phyloP scores from a whole-genome alignment of 2,797 vertebrate genomes.

The Phataginus tricuspis region DNA sequence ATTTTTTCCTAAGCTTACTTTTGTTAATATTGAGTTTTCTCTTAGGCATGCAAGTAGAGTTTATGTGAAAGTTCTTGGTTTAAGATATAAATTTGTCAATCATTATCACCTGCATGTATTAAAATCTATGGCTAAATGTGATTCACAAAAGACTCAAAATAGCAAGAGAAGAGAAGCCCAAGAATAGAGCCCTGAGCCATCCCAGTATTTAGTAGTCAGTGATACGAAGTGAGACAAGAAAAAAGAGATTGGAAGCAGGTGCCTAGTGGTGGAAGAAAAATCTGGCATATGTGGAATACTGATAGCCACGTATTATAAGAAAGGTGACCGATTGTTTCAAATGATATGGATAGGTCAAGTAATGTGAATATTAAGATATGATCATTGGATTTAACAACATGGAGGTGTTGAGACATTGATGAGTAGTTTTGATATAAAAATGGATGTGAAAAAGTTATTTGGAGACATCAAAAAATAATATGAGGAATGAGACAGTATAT shows the following conservation, averaged over 20 bases:
- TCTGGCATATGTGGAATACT: neutral
- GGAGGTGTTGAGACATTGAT: neutral
- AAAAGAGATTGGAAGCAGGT: neutral
- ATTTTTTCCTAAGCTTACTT: neutral
- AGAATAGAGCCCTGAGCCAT: neutral
- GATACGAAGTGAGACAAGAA: neutral
- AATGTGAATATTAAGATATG: neutral
- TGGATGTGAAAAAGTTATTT: neutral
- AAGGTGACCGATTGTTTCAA: neutral
- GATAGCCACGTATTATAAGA: neutral
- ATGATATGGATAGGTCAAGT: neutral
- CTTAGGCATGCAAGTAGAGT: neutral
- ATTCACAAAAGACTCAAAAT: neutral
- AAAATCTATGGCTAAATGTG: neutral
- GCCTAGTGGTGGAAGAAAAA: neutral
- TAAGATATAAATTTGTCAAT: neutral
- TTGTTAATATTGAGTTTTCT: neutral
- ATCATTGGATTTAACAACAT: neutral
- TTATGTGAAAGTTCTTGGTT: neutral
- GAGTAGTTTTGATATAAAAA: neutral
- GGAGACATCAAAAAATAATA: neutral
- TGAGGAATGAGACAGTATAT: neutral
- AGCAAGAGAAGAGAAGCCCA: neutral
- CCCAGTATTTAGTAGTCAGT: neutral
- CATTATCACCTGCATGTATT: neutral